phyloP scores from a whole-genome alignment of 2,797 vertebrate genomes.

The Scolopax rusticola region DNA sequence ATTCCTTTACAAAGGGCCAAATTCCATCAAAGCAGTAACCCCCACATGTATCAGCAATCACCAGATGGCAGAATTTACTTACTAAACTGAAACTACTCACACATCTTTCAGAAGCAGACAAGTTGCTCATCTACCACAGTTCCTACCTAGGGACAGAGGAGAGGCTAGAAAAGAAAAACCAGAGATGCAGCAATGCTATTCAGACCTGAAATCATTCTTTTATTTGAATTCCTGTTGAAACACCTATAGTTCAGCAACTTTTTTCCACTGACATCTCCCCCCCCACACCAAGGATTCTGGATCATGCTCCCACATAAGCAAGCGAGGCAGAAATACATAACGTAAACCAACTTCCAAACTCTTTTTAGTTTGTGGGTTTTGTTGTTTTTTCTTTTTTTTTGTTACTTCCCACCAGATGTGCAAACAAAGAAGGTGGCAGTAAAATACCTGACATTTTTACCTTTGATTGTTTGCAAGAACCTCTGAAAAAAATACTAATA shows the following conservation, averaged over 20 bases:
- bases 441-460: neutral
- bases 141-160: neutral
- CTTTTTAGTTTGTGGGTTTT: neutral
- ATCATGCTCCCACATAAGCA: neutral
- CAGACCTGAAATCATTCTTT: neutral
- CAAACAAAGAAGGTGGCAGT: neutral
- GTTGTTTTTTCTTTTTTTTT: neutral
- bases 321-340: neutral
- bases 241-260: neutral
- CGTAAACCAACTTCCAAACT: neutral
- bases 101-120: neutral
- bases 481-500: neutral
- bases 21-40: neutral
- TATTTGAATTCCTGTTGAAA: neutral
- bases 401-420: neutral
- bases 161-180: neutral
- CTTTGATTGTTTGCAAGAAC: neutral
- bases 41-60: neutral
- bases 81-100: neutral
- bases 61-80: slow-evolving; percentile 9
- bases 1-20: neutral
- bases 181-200: neutral
- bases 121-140: neutral
- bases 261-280: neutral
- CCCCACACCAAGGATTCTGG: neutral